Conservation (phyloP, 2,888 invertebrate species). For the Orchesella flavescens region DNA sequence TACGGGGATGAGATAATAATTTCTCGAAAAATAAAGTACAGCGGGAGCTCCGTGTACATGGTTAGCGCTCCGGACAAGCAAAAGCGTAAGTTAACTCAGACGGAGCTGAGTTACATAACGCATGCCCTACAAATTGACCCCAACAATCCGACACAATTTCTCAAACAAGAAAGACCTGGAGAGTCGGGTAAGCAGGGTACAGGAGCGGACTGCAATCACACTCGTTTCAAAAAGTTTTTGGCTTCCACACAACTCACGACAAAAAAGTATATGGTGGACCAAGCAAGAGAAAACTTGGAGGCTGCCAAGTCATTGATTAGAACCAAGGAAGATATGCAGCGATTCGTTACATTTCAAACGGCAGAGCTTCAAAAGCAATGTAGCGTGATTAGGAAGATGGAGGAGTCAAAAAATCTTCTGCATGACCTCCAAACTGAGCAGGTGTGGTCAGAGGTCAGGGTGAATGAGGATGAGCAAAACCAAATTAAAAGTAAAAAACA, state of each 20-base stretch:
- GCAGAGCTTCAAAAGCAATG: conserved; percentile 78
- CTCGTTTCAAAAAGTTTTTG: conserved; percentile 16
- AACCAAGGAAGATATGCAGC: conserved; percentile 10
- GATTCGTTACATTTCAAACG: conserved; percentile 2
- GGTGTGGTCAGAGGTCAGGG: conserved; percentile 77
- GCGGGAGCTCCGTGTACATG: conserved; percentile 1
- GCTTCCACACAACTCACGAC: conserved; percentile 30
- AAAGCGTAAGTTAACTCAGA: conserved; percentile 20
- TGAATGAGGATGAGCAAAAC: conserved; percentile 69
- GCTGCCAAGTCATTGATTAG: background rate
- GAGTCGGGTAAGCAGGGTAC: background rate
- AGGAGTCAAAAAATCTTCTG: conserved; percentile 76
- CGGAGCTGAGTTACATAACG: conserved; percentile 17
- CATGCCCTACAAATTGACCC: conserved; percentile 45
- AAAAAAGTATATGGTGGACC: conserved; percentile 32
- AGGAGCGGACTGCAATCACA: too few relatives aligned
- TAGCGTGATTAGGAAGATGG: conserved; percentile 78
- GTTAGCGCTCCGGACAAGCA: background rate
- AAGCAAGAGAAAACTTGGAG: conserved; percentile 13
- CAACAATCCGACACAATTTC: conserved; percentile 51
- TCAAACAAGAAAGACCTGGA: conserved; percentile 29
- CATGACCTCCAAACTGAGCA: conserved; percentile 78
- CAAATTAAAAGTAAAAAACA: conserved; percentile 71
- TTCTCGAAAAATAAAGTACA: background rate
- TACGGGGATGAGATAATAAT: conserved; percentile 37